Evolutionary conservation across 1,140 invertebrate genomes (phyloP).

Genomic region (Pseudoatta argentina): DNA sequence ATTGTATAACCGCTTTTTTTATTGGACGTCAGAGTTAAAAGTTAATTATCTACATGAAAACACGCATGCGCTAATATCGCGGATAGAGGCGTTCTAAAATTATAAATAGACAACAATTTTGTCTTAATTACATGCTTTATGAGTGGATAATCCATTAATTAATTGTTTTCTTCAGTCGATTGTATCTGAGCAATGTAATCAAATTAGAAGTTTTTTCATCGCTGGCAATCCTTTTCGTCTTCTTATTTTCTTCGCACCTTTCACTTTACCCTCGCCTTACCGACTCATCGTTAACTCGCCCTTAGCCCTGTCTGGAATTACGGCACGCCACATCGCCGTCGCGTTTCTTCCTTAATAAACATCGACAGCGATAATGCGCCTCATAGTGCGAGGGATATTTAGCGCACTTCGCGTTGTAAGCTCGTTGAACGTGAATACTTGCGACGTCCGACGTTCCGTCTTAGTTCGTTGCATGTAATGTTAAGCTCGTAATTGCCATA

Average conservation of each 20-base stretch:
- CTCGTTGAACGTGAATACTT: slow-evolving; percentile 61
- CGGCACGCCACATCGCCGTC: slow-evolving; percentile 53
- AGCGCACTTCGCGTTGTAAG: slow-evolving; percentile 62
- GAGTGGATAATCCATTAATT: slow-evolving; percentile 39
- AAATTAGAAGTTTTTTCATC: slow-evolving; percentile 64
- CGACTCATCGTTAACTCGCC: slow-evolving; percentile 22
- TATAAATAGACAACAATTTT: slow-evolving; percentile 27
- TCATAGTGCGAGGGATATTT: slow-evolving; percentile 62
- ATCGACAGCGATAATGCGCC: slow-evolving; percentile 60
- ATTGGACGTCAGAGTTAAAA: neutral
- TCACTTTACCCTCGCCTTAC: slow-evolving; percentile 6
- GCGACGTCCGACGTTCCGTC: slow-evolving; percentile 60
- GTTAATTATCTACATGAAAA: neutral
- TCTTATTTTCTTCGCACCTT: slow-evolving; percentile 24
- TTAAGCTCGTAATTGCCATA: slow-evolving; percentile 58
- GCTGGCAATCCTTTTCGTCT: slow-evolving; percentile 10
- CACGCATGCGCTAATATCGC: neutral
- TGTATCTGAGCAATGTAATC: slow-evolving; percentile 56
- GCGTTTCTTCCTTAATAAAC: slow-evolving; percentile 62
- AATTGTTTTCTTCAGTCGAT: slow-evolving; percentile 44
- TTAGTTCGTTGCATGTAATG: slow-evolving; percentile 61
- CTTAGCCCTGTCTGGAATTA: slow-evolving; percentile 48
- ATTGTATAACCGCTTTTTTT: neutral
- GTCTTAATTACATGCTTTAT: neutral
- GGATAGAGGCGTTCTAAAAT: neutral